Evolutionary conservation across 1,140 invertebrate species (phyloP).

Genomic region (Maconellicoccus hirsutus): DNA sequence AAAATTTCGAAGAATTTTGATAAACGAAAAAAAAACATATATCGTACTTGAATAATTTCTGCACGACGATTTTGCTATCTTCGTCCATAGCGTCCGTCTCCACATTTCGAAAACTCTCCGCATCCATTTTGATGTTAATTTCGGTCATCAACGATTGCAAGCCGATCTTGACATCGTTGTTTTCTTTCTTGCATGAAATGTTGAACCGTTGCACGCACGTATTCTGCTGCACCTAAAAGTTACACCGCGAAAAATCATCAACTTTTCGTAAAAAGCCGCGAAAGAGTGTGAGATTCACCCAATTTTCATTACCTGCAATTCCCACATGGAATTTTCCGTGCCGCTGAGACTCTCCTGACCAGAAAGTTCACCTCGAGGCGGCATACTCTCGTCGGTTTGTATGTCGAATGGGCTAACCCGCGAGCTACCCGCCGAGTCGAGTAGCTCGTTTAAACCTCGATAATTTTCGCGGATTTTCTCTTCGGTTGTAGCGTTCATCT

Average conservation of each 20-base stretch:
- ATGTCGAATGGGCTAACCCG: conserved; percentile 43
- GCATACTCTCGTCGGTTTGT: conserved; percentile 70
- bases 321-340: conserved; percentile 49
- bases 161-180: background rate
- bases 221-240: background rate
- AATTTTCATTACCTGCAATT: conserved; percentile 41
- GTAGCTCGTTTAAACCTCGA: background rate
- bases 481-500: conserved; percentile 22
- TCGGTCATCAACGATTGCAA: background rate
- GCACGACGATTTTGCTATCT: background rate
- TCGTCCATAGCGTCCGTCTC: background rate
- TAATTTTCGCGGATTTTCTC: conserved; percentile 17
- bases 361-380: conserved; percentile 64
- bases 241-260: too few relatives aligned
- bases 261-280: too few relatives aligned
- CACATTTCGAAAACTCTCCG: background rate
- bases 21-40: background rate
- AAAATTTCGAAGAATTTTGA: too few relatives aligned
- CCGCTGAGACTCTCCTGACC: conserved; percentile 70
- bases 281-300: too few relatives aligned
- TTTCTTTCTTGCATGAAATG: background rate
- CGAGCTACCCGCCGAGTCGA: conserved; percentile 3
- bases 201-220: background rate
- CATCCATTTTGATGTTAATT: conserved; percentile 5
- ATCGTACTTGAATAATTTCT: background rate